Percentiles rank a stretch among this genome's conserved stretches.
Conservation (phyloP, 1,140 invertebrate genomes). For the Maniola jurtina region DNA sequence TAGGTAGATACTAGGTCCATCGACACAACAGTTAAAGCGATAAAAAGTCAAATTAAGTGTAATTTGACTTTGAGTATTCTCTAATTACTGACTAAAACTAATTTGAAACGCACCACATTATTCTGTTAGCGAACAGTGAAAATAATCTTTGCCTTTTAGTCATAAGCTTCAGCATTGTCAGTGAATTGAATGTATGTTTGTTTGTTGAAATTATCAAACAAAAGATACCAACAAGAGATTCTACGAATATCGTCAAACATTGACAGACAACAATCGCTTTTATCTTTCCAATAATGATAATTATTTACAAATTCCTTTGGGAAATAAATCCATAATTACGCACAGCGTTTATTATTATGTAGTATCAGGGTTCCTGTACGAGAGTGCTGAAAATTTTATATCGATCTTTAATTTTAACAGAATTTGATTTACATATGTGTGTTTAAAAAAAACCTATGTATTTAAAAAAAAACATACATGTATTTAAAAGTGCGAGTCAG, state of each 20-base stretch:
- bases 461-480: too few relatives aligned
- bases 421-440: too few relatives aligned
- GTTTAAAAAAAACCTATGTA: too few relatives aligned
- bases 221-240: slow-evolving; percentile 3
- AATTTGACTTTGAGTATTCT: neutral
- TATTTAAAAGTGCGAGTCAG: too few relatives aligned
- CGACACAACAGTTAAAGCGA: neutral
- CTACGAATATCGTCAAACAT: neutral
- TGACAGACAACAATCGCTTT: neutral
- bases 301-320: slow-evolving; percentile 2
- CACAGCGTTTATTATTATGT: too few relatives aligned
- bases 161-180: neutral
- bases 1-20: too few relatives aligned
- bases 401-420: too few relatives aligned
- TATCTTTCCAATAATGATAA: neutral
- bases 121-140: neutral
- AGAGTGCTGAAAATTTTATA: too few relatives aligned
- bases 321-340: neutral
- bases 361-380: too few relatives aligned
- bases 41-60: slow-evolving; percentile 8
- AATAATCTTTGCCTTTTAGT: neutral
- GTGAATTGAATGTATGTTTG: neutral
- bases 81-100: neutral
- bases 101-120: neutral
- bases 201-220: slow-evolving; percentile 7